Percentiles rank a stretch among this genome's conserved stretches.
Evolutionary conservation across 1,140 invertebrate genomes (phyloP).

Genomic region (Macrosteles quadrilineatus): DNA sequence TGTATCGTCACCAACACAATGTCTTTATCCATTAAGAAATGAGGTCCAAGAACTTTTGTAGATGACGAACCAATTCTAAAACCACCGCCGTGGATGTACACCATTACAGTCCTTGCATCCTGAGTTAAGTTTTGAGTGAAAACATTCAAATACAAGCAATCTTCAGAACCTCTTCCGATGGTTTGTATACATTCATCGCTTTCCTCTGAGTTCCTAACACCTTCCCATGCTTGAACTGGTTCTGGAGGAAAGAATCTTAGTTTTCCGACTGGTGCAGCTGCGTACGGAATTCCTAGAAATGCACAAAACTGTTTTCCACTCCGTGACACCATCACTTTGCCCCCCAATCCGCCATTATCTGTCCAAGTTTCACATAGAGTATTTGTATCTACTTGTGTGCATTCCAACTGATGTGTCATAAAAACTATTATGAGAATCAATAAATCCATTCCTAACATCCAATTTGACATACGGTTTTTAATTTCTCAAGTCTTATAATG

Average conservation of each 20-base stretch:
- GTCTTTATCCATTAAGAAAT: slow-evolving; percentile 49
- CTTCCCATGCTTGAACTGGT: not conserved
- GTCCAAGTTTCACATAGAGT: not conserved
- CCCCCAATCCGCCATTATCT: not conserved
- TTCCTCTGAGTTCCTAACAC: not conserved
- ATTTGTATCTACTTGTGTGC: not conserved
- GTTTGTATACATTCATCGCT: not conserved
- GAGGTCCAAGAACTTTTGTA: not conserved
- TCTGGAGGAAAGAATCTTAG: not conserved
- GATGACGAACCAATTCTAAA: not conserved
- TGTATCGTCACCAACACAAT: slow-evolving; percentile 96
- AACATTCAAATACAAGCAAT: slow-evolving; percentile 5
- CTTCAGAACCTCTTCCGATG: not conserved
- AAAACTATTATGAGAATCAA: too few species aligned
- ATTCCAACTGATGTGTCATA: too few species aligned
- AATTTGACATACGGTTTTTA: too few species aligned
- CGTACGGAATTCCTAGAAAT: slow-evolving; percentile 3
- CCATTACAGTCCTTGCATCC: slow-evolving; percentile 55
- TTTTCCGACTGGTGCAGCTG: not conserved
- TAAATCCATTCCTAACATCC: too few species aligned
- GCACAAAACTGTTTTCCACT: not conserved
- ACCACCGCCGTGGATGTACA: slow-evolving; percentile 64
- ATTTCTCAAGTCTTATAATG: too few species aligned
- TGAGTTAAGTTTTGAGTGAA: not conserved
- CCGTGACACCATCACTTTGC: not conserved